Evolutionary conservation across 1,140 invertebrate species (phyloP).

Genomic region (Plutomurus gul): DNA sequence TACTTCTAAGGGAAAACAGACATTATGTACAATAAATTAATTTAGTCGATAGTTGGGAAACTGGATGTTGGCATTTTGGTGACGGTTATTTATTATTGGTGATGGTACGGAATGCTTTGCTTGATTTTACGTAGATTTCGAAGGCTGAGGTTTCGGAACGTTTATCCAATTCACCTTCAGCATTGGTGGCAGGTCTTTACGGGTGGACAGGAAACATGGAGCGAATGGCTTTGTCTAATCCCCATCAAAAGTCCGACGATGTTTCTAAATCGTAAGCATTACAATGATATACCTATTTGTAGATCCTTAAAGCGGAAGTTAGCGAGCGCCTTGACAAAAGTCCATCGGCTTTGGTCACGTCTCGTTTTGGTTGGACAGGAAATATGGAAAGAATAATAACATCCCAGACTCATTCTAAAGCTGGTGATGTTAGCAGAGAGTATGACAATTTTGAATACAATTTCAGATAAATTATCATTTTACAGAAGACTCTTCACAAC

Average conservation of each 20-base stretch:
- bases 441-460: conserved; percentile 56
- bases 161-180: conserved; percentile 90
- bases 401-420: conserved; percentile 71
- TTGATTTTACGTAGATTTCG: conserved; percentile 64
- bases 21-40: no score
- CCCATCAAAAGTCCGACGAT: conserved; percentile 95
- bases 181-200: conserved; percentile 93
- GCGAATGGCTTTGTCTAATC: conserved; percentile 90
- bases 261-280: conserved; percentile 72
- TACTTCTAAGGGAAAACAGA: no score
- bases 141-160: conserved; percentile 89
- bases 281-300: conserved; percentile 43
- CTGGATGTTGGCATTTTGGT: background rate
- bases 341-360: conserved; percentile 70
- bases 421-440: conserved; percentile 66
- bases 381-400: conserved; percentile 74
- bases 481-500: no score
- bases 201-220: conserved; percentile 99
- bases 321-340: conserved; percentile 68
- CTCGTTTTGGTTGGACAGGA: conserved; percentile 71
- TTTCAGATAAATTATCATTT: no score
- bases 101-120: conserved; percentile 15
- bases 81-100: background rate
- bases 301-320: conserved; percentile 68
- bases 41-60: background rate